Evolutionary conservation across 1,140 invertebrate species (phyloP).

Genomic region (Pseudomyrmex sp.): DNA sequence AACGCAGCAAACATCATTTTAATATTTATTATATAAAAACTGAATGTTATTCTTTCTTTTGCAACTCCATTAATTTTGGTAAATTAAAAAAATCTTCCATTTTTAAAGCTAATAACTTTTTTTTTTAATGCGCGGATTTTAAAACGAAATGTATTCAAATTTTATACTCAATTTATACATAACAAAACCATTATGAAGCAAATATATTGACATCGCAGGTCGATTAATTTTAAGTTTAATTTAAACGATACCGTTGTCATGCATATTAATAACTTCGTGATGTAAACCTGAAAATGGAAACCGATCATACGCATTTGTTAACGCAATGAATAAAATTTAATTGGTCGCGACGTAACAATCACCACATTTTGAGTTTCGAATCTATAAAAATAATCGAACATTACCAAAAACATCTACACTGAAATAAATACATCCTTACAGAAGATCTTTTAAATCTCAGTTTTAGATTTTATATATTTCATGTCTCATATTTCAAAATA

Average conservation of each 20-base stretch:
- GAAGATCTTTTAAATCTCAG: background rate
- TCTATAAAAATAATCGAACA: background rate
- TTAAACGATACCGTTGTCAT: conserved; percentile 11
- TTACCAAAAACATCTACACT: background rate
- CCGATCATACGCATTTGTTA: conserved; percentile 11
- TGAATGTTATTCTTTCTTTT: no score
- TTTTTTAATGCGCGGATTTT: background rate
- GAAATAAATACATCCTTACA: background rate
- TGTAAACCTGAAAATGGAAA: background rate
- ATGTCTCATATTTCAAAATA: no score
- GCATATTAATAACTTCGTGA: conserved; percentile 7
- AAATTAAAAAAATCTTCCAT: background rate
- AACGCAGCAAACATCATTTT: background rate
- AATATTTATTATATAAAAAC: no score
- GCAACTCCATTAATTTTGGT: no score
- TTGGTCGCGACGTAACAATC: background rate
- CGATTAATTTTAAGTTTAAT: conserved; percentile 26
- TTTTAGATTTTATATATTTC: no score
- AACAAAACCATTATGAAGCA: conserved; percentile 15
- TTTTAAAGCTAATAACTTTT: background rate
- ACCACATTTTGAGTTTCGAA: background rate
- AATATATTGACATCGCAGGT: background rate
- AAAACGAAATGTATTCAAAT: background rate
- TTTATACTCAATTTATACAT: background rate
- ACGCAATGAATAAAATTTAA: conserved; percentile 19